Evolutionary conservation across 2,797 vertebrate genomes (phyloP).

Genomic region (Pampus argenteus): DNA sequence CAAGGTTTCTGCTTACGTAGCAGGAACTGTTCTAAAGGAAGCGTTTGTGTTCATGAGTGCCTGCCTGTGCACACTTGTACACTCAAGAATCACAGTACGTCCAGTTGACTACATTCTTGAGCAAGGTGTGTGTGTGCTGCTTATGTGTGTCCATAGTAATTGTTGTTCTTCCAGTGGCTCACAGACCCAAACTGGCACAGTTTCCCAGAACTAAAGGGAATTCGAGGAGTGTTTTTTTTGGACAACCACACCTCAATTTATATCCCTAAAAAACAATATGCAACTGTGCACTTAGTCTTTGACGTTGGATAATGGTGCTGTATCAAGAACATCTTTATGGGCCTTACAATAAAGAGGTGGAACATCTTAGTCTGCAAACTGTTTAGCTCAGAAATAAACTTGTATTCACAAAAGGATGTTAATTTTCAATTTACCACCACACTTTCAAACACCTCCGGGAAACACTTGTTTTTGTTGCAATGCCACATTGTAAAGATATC

Average conservation of each 20-base stretch:
- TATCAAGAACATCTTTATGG: slow-evolving; percentile 7
- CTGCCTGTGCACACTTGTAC: neutral
- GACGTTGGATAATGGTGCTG: slow-evolving; percentile 7
- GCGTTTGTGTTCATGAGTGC: slow-evolving; percentile 21
- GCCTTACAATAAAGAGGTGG: neutral
- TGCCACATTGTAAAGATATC: neutral
- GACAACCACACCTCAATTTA: slow-evolving; percentile 13
- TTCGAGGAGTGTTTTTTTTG: slow-evolving; percentile 22
- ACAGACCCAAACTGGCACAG: slow-evolving; percentile 24
- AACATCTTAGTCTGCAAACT: neutral
- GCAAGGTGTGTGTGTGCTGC: slow-evolving; percentile 16
- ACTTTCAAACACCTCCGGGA: neutral
- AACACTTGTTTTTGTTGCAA: neutral
- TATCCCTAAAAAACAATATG: slow-evolving; percentile 39
- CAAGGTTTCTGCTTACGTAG: slow-evolving; percentile 67
- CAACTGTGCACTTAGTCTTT: slow-evolving; percentile 20
- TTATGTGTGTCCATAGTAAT: slow-evolving; percentile 22
- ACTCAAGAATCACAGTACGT: slow-evolving; percentile 16
- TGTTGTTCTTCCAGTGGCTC: slow-evolving; percentile 53
- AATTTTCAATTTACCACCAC: slow-evolving; percentile 2
- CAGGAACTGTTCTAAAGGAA: slow-evolving; percentile 66
- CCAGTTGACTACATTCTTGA: slow-evolving; percentile 43
- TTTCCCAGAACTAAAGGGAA: slow-evolving; percentile 47
- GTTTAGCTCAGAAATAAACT: slow-evolving; percentile 3
- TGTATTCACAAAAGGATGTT: neutral